Conservation (phyloP, 2,888 invertebrate genomes). For the Carcina quercana region DNA sequence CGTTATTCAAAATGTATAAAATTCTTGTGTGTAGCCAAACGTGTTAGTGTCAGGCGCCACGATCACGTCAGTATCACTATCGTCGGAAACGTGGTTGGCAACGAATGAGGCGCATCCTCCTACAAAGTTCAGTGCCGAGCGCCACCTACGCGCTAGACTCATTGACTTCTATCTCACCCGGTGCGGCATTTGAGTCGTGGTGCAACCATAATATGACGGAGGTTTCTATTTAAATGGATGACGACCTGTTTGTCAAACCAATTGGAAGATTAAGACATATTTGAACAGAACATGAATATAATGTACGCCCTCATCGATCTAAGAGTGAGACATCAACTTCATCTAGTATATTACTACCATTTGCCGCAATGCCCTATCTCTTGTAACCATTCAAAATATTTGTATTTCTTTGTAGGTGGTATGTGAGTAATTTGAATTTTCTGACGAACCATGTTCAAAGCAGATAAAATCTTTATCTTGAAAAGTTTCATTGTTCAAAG, state of each 20-base stretch:
- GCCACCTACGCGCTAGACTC: conserved; percentile 45
- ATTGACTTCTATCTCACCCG: conserved; percentile 45
- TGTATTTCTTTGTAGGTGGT: too few relatives aligned
- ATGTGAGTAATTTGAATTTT: too few relatives aligned
- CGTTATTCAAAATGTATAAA: too few relatives aligned
- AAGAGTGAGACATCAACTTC: conserved; percentile 1
- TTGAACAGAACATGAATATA: conserved; percentile 12
- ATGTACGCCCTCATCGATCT: conserved; percentile 4
- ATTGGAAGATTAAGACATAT: conserved; percentile 24
- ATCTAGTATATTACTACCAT: too few relatives aligned
- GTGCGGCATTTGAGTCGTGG: conserved; percentile 33
- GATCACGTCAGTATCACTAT: too few relatives aligned
- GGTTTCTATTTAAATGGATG: conserved; percentile 43
- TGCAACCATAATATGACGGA: conserved; percentile 42
- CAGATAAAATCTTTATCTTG: too few relatives aligned
- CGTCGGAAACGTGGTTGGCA: conserved; percentile 38
- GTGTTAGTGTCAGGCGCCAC: neutral
- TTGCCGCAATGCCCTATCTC: too few relatives aligned
- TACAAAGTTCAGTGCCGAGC: conserved; percentile 56
- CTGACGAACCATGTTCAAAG: too few relatives aligned
- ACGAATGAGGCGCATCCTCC: conserved; percentile 63
- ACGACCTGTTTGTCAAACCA: conserved; percentile 24
- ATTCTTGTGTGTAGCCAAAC: too few relatives aligned
- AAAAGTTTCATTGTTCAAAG: too few relatives aligned
- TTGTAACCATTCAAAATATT: too few relatives aligned